phyloP scores from a whole-genome alignment of 2,797 vertebrate species.

The Chloroceryle inda region DNA sequence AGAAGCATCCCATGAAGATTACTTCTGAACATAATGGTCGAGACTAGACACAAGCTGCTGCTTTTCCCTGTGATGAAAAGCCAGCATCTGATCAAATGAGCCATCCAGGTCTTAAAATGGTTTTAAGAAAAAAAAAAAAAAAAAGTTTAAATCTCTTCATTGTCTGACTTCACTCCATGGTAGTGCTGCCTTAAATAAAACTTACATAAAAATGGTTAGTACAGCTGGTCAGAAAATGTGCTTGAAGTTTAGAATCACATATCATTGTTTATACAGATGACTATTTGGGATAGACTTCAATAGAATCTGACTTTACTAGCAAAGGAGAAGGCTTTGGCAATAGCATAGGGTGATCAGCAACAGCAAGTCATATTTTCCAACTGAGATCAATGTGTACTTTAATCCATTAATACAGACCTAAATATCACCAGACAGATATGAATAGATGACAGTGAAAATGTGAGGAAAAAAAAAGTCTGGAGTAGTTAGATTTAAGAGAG shows the following conservation, averaged over 20 bases:
- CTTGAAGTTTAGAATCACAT: slow-evolving; percentile 92
- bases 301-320: slow-evolving; percentile 81
- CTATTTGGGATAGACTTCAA: slow-evolving; percentile 89
- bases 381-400: slow-evolving; percentile 79
- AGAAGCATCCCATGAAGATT: slow-evolving; percentile 21
- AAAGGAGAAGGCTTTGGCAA: slow-evolving; percentile 77
- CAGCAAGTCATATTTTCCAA: slow-evolving; percentile 80
- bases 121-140: slow-evolving; percentile 46
- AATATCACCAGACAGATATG: slow-evolving; percentile 77
- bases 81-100: slow-evolving; percentile 54
- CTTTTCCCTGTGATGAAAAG: slow-evolving; percentile 46
- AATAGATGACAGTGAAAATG: slow-evolving; percentile 66
- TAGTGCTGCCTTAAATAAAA: slow-evolving; percentile 76
- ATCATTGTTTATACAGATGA: slow-evolving; percentile 96
- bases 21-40: background rate
- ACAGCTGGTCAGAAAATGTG: slow-evolving; percentile 92
- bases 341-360: slow-evolving; percentile 77
- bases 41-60: background rate
- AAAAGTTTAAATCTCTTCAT: slow-evolving; percentile 67
- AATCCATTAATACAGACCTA: slow-evolving; percentile 73
- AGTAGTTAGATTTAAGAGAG: slow-evolving; percentile 63
- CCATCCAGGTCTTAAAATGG: slow-evolving; percentile 30
- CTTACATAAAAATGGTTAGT: slow-evolving; percentile 87
- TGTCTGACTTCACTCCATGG: slow-evolving; percentile 70
- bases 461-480: slow-evolving; percentile 48